phyloP scores from a whole-genome alignment of 2,797 vertebrate species.

The Darevskia nairensis region DNA sequence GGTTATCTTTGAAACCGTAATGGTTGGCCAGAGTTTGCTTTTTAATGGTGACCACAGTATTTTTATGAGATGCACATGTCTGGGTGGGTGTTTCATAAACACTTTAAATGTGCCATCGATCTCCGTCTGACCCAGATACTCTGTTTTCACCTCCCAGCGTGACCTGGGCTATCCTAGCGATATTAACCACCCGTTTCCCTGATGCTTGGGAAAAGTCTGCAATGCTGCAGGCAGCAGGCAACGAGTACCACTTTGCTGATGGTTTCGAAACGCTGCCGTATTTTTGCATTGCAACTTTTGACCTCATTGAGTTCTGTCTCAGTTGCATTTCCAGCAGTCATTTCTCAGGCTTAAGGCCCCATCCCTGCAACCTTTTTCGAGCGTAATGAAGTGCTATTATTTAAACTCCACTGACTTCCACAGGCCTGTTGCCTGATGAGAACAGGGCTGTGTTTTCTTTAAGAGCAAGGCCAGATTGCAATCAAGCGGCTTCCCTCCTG shows the following conservation, averaged over 20 bases:
- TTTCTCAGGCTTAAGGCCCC: constrained; percentile 61
- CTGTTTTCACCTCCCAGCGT: constrained; percentile 59
- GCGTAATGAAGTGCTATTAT: constrained; percentile 75
- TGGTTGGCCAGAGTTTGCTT: constrained; percentile 47
- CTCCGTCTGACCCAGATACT: constrained; percentile 58
- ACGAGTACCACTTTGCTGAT: constrained; percentile 39
- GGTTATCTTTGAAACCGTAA: constrained; percentile 43
- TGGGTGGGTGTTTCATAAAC: constrained; percentile 32
- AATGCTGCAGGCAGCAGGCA: constrained; percentile 69
- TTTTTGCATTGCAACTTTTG: constrained; percentile 65
- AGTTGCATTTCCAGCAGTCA: constrained; percentile 63
- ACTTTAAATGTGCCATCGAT: neutral
- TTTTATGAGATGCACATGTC: constrained; percentile 51
- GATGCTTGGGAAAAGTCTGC: constrained; percentile 58
- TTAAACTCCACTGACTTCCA: constrained; percentile 73
- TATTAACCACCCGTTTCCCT: constrained; percentile 65
- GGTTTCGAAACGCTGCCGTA: constrained; percentile 72
- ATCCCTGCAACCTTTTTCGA: constrained; percentile 53
- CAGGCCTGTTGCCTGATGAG: constrained; percentile 68
- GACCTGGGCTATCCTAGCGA: constrained; percentile 66
- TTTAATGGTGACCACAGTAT: constrained; percentile 45
- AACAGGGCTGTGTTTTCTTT: constrained; percentile 72
- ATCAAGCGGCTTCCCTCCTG: constrained; percentile 65
- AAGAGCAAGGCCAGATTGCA: constrained; percentile 72
- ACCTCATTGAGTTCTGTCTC: constrained; percentile 65